Percentiles rank a stretch among this genome's conserved stretches.
phyloP scores from a whole-genome alignment of 1,140 invertebrate genomes.

The Anthonomus grandis region DNA sequence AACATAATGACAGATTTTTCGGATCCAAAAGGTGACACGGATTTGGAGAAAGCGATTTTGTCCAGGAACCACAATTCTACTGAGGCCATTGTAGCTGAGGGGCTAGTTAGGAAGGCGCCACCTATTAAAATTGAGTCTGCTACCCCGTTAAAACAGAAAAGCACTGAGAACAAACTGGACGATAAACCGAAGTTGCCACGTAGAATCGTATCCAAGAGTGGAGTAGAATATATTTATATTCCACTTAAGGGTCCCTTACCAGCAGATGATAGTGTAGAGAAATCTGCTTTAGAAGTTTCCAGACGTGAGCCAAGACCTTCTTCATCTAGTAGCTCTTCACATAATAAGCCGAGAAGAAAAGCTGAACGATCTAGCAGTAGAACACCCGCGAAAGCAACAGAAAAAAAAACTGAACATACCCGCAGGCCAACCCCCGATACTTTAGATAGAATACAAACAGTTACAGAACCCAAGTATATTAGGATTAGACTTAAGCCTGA shows the following conservation, averaged over 20 bases:
- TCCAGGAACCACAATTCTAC: slow-evolving; percentile 58
- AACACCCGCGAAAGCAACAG: background rate
- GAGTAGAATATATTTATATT: slow-evolving; percentile 47
- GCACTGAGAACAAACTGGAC: background rate
- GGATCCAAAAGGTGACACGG: slow-evolving; percentile 53
- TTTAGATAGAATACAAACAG: slow-evolving; percentile 4
- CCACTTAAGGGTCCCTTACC: slow-evolving; percentile 47
- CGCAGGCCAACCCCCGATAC: background rate
- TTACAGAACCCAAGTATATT: slow-evolving; percentile 56
- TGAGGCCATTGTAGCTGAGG: slow-evolving; percentile 55
- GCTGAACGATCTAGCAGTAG: background rate
- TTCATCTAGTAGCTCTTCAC: background rate
- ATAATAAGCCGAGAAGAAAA: too few species aligned
- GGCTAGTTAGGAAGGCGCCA: slow-evolving; percentile 43
- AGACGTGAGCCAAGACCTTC: background rate
- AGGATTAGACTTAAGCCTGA: slow-evolving; percentile 64
- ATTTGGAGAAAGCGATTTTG: slow-evolving; percentile 64
- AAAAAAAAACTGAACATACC: background rate
- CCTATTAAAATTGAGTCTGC: slow-evolving; percentile 16
- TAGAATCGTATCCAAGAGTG: slow-evolving; percentile 41
- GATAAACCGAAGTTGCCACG: slow-evolving; percentile 25
- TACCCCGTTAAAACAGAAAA: slow-evolving; percentile 15
- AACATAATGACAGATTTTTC: slow-evolving; percentile 42
- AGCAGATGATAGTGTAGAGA: slow-evolving; percentile 24
- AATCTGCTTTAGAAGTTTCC: background rate